Percentiles rank a stretch among this genome's conserved stretches.
Evolutionary conservation across 2,888 invertebrate species (phyloP).

Genomic region (Idaea straminata): DNA sequence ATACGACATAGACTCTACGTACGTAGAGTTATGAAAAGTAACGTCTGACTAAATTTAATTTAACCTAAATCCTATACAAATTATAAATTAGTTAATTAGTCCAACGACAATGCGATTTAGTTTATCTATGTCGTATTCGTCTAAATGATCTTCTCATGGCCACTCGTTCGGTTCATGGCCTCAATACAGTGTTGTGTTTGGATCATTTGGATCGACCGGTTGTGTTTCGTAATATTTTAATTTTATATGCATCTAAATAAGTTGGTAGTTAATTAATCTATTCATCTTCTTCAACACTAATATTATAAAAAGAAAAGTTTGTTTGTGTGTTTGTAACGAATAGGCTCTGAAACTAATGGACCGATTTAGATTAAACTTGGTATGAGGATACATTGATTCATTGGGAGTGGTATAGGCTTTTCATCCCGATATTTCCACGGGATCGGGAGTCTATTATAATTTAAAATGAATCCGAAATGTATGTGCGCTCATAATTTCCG

Average conservation of each 20-base stretch:
- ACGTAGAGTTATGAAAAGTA: too few species aligned
- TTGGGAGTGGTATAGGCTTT: too few species aligned
- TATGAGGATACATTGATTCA: too few species aligned
- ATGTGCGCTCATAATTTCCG: too few species aligned
- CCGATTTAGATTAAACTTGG: too few species aligned
- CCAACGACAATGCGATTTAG: neutral
- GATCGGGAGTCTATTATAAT: too few species aligned
- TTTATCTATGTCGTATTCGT: neutral
- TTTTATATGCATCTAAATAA: neutral
- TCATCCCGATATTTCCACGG: too few species aligned
- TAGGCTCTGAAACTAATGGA: too few species aligned
- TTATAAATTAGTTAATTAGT: neutral
- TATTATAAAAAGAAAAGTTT: too few species aligned
- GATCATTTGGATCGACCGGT: neutral
- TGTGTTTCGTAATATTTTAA: neutral
- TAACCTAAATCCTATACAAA: neutral
- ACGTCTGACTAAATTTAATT: too few species aligned
- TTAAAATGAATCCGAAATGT: too few species aligned
- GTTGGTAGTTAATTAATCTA: neutral
- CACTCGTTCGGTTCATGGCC: conserved; percentile 21
- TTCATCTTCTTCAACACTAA: neutral
- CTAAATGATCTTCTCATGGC: conserved; percentile 17
- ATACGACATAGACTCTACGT: neutral
- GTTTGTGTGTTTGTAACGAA: too few species aligned
- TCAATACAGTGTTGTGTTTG: conserved; percentile 4